These are phyloP conservation scores for Saguinus midas DNA, from an alignment of 2,113 vertebrate species.

Conservation along the genomic window DNA sequence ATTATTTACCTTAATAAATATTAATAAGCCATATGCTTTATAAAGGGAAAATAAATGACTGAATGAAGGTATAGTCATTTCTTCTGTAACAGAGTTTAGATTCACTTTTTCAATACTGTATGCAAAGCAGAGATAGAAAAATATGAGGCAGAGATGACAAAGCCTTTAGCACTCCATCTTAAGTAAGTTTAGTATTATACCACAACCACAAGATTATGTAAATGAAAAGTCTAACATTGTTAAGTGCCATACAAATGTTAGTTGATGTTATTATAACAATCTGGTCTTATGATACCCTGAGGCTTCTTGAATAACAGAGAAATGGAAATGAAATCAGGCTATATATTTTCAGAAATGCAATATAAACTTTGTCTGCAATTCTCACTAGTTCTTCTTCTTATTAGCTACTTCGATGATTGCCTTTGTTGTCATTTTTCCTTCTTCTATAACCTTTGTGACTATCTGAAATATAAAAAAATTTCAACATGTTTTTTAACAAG, in stretches of 20 bases:
- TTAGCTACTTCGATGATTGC: not conserved
- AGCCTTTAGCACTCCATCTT: not conserved
- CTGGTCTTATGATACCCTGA: conserved; percentile 40
- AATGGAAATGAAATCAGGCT: conserved; percentile 60
- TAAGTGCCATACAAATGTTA: conserved; percentile 54
- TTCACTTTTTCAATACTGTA: conserved; percentile 23
- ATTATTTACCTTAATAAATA: conserved; percentile 29
- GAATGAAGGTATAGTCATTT: not conserved
- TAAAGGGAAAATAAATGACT: conserved; percentile 2
- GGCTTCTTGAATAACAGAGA: conserved; percentile 43
- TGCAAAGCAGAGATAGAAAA: conserved; percentile 39
- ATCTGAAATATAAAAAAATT: not conserved
- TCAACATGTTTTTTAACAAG: not conserved
- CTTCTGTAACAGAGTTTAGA: conserved; percentile 25
- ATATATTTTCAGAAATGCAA: conserved; percentile 54
- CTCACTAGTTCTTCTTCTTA: not conserved
- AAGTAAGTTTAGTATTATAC: not conserved
- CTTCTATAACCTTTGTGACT: not conserved
- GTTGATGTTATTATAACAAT: conserved; percentile 52
- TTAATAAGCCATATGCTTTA: conserved; percentile 14
- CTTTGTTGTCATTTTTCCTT: not conserved
- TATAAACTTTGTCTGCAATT: not conserved
- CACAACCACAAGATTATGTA: conserved; percentile 50
- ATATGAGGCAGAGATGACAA: not conserved
- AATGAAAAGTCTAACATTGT: conserved; percentile 59